These are phyloP conservation scores for Cremastinae sp. DNA, from an alignment of 2,888 invertebrate genomes.

Conservation along the genomic window DNA sequence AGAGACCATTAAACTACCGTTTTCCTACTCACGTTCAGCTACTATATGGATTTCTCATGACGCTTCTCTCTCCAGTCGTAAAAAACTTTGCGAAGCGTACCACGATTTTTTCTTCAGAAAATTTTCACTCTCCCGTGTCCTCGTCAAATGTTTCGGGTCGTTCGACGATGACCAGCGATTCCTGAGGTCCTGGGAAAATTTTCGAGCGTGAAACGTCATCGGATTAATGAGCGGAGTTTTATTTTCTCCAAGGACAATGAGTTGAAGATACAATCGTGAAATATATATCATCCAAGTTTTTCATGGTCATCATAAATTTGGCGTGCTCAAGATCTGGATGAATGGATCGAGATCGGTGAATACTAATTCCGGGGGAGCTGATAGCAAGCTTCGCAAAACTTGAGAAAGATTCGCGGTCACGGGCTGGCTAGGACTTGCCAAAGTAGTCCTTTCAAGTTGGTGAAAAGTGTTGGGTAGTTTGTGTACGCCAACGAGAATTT, in stretches of 20 bases:
- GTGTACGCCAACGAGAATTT: slow-evolving; percentile 29
- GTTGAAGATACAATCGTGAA: too few species aligned
- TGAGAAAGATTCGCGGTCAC: slow-evolving; percentile 31
- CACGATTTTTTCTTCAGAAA: too few species aligned
- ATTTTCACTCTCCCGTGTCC: too few species aligned
- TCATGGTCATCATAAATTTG: too few species aligned
- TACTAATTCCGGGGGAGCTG: not conserved
- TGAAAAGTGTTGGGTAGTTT: slow-evolving; percentile 19
- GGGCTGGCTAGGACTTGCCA: not conserved
- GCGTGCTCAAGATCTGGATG: not conserved
- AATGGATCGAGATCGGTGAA: not conserved
- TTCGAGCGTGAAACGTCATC: too few species aligned
- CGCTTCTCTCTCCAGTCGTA: not conserved
- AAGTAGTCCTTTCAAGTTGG: slow-evolving; percentile 10
- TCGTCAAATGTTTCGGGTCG: too few species aligned
- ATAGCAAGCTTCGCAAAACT: not conserved
- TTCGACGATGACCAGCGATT: too few species aligned
- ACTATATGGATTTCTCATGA: slow-evolving; percentile 16
- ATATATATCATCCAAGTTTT: too few species aligned
- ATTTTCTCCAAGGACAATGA: too few species aligned
- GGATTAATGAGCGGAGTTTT: too few species aligned
- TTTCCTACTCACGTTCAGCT: slow-evolving; percentile 17
- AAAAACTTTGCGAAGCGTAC: too few species aligned
- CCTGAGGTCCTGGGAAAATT: too few species aligned
- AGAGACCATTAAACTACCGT: slow-evolving; percentile 15